Conservation (phyloP, 2,888 invertebrate species). For the Meganola albula region DNA sequence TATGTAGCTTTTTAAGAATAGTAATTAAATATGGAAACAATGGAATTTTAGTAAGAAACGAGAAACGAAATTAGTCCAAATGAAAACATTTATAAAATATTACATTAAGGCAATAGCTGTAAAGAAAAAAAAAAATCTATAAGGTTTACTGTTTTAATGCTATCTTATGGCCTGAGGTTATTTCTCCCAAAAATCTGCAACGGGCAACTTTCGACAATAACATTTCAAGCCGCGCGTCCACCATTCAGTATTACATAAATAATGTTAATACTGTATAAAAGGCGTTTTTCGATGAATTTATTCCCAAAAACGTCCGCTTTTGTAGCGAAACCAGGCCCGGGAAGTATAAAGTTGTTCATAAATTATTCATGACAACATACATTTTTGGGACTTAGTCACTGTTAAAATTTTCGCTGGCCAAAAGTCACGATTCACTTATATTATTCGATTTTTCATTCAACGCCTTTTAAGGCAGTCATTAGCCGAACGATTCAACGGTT, state of each 20-base stretch:
- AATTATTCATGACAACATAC: constrained; percentile 55
- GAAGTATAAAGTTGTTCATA: constrained; percentile 70
- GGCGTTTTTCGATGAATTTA: constrained; percentile 70
- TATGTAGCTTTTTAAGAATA: no score
- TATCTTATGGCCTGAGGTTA: no score
- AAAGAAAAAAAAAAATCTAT: no score
- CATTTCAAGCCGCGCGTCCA: constrained; percentile 32
- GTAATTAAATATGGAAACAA: no score
- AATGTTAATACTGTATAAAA: constrained; percentile 68
- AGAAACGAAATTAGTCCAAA: no score
- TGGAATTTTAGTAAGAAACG: no score
- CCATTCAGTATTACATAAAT: constrained; percentile 49
- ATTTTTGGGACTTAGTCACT: constrained; percentile 47
- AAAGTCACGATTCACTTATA: constrained; percentile 13
- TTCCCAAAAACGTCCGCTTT: constrained; percentile 60
- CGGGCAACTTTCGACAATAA: constrained; percentile 27
- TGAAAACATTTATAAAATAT: no score
- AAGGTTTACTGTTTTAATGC: no score
- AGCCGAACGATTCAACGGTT: constrained; percentile 11
- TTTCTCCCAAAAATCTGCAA: constrained; percentile 21
- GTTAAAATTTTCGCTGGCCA: constrained; percentile 30
- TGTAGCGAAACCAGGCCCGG: constrained; percentile 48
- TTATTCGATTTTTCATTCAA: constrained; percentile 12
- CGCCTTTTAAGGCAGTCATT: constrained; percentile 17
- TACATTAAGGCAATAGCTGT: no score